Base-by-base conservation (phyloP, 2,113 vertebrate species). In the Xiphophorus couchianus region DNA sequence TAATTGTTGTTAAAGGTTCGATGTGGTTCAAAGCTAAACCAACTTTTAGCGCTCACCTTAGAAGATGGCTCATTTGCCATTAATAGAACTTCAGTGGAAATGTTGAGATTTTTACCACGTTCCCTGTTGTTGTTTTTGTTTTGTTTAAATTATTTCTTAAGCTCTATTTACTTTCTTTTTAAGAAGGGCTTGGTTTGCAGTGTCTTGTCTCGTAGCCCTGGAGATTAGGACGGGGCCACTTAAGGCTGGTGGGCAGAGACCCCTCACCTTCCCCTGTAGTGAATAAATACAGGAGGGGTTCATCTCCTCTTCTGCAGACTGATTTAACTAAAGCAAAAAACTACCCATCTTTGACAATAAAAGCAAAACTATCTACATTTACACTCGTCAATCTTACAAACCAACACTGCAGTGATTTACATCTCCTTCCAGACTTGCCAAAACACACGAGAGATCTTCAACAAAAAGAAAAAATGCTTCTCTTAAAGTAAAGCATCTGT, bases 401-500 rank as follows among this genome's bases (percentile, higher is more conserved):
- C 62, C 82, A 83, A 92, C 86, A 74, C 90, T 83, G 91, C 91
- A 92, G 80, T 92, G 90, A 94, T 91, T 88, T 91, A 90, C 86
- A 93, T 92, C 87, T 93, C 91, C 93, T 93, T 93, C 90, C 90
- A 92, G 88, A 92, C 77, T 92, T 92, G 91, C 92, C 91, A 94
- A 94, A 94, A 90, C 70, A 58, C 86, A 90, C 79, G 64, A 85
- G 74, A 87, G 78, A 85, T 51, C 51, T 77, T 81, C 60, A 74
- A 76, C 27, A 31, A 71, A 62, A 76, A 74, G 27, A 68, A 64
- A 28, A 71, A 74, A 73, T 66, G 28, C 87, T 84, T 71, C 84
- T 82, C 68, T 33, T 69, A 69, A 73, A 66, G 73, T 69, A 69
- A 73, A 66, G 73, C 74, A 81, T 84, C 80, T 71, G 58, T 73